Evolutionary conservation across 2,888 invertebrate species (phyloP).

Genomic region (Crioceris asparagi): DNA sequence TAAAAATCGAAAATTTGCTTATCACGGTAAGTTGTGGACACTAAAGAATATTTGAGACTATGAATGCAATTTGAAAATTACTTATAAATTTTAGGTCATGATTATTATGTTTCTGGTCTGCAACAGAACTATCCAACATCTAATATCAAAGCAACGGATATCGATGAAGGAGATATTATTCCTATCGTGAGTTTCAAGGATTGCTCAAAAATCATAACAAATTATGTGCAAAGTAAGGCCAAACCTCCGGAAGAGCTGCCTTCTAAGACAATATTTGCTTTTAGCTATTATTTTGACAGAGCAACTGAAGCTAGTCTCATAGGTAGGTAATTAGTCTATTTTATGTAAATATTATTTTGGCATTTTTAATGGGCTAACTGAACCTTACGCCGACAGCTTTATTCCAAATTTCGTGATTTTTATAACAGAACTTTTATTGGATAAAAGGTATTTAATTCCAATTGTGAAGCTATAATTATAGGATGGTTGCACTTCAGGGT

Average conservation of each 20-base stretch:
- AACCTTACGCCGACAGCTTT: no score
- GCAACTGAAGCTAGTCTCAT: constrained; percentile 79
- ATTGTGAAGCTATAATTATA: not conserved
- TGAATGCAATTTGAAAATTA: no score
- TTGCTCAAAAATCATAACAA: constrained; percentile 47
- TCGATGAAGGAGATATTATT: constrained; percentile 44
- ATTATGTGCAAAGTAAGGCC: constrained; percentile 43
- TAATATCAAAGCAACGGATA: constrained; percentile 35
- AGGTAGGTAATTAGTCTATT: constrained; percentile 35
- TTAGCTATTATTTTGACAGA: constrained; percentile 92
- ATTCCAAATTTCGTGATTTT: no score
- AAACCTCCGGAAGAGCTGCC: constrained; percentile 35
- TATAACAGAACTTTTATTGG: no score
- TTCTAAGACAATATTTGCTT: constrained; percentile 57
- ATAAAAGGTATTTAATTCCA: not conserved
- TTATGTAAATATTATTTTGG: no score
- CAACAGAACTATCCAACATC: constrained; percentile 30
- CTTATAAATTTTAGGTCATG: constrained; percentile 45
- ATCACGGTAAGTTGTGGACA: constrained; percentile 36
- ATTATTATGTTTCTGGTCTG: constrained; percentile 54
- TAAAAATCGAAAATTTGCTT: constrained; percentile 54
- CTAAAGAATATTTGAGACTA: no score
- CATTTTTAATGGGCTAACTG: no score
- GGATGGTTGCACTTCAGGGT: no score
- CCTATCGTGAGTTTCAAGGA: constrained; percentile 54